These are phyloP conservation scores for Ptyas mucosa DNA, from an alignment of 2,113 vertebrate species.

Conservation along the genomic window DNA sequence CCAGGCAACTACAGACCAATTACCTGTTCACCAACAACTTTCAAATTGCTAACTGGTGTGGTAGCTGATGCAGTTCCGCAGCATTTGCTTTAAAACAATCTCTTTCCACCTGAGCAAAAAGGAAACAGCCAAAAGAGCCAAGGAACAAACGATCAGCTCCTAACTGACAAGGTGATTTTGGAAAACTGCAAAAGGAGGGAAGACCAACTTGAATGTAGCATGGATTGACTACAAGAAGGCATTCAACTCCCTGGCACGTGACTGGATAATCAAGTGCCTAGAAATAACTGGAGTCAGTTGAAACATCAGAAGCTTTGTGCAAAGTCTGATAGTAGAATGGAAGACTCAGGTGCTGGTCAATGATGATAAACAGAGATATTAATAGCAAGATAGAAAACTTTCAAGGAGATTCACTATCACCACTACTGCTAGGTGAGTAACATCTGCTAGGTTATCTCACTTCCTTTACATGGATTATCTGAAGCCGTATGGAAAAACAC, in stretches of 20 bases:
- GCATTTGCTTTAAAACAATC: not conserved
- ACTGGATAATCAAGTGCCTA: not conserved
- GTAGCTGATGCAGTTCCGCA: not conserved
- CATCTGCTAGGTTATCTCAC: not conserved
- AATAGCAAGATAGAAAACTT: not conserved
- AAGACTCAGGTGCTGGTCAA: not conserved
- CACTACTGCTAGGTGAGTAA: not conserved
- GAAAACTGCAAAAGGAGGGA: not conserved
- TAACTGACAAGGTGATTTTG: not conserved
- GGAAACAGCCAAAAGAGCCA: not conserved
- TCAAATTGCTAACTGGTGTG: not conserved
- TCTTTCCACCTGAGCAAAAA: not conserved
- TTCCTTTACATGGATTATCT: not conserved
- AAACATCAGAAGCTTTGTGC: not conserved
- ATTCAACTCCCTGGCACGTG: not conserved
- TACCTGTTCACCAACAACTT: not conserved
- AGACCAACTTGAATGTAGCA: not conserved
- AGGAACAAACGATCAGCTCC: not conserved
- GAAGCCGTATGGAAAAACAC: not conserved
- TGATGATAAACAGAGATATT: not conserved
- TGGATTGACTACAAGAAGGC: not conserved
- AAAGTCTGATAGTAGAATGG: not conserved
- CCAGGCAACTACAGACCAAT: not conserved
- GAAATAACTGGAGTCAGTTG: not conserved
- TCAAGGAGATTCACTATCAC: not conserved